phyloP scores from a whole-genome alignment of 2,797 vertebrate genomes.

The Psittacula echo region DNA sequence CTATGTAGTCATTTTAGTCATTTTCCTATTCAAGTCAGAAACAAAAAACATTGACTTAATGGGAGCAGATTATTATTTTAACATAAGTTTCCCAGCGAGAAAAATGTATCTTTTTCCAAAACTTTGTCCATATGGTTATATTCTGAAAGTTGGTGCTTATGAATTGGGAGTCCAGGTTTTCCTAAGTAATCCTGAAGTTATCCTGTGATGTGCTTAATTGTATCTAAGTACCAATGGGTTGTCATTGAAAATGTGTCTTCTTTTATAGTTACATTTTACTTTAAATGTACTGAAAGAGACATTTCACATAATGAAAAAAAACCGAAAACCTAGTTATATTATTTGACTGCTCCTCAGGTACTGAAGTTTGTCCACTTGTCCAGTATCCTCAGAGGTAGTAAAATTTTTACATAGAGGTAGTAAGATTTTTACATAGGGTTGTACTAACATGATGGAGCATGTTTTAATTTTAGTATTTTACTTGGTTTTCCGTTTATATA shows the following conservation, averaged over 20 bases:
- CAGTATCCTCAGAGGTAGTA: neutral
- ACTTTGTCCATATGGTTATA: neutral
- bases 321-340: neutral
- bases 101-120: neutral
- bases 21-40: constrained; percentile 11
- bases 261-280: neutral
- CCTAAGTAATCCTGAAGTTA: neutral
- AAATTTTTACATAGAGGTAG: neutral
- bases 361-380: neutral
- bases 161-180: neutral
- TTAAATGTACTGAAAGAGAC: neutral
- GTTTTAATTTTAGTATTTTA: neutral
- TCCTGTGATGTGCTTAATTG: neutral
- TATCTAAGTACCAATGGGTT: neutral
- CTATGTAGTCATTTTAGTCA: constrained; percentile 16
- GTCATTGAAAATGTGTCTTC: neutral
- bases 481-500: neutral
- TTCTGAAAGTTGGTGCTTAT: neutral
- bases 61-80: constrained; percentile 26
- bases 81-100: neutral
- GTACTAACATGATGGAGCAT: neutral
- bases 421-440: neutral
- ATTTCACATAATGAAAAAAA: neutral
- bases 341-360: neutral
- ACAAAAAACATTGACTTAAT: constrained; percentile 45